Conservation (phyloP, 2,888 invertebrate genomes). For the Aporophyla lueneburgensis region DNA sequence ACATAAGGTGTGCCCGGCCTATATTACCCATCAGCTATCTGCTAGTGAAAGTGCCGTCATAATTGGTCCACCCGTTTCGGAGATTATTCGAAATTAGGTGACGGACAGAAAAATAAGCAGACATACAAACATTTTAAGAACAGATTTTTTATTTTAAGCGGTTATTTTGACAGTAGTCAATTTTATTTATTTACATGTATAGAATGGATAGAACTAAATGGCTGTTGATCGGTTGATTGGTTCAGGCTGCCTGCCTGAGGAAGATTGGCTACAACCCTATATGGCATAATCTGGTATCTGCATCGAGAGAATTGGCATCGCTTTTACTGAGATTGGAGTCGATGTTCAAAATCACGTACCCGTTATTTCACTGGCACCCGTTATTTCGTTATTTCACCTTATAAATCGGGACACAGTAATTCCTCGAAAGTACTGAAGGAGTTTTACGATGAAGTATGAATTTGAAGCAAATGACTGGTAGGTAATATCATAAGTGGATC, state of each 20-base stretch:
- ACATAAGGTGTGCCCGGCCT: too few species aligned
- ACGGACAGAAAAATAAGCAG: too few species aligned
- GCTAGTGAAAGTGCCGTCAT: too few species aligned
- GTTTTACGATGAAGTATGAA: background rate
- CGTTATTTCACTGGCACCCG: background rate
- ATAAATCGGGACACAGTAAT: background rate
- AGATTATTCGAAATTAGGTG: too few species aligned
- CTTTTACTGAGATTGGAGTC: slow-evolving; percentile 8
- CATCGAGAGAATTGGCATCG: background rate
- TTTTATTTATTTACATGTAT: too few species aligned
- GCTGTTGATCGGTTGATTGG: background rate
- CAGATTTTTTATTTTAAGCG: too few species aligned
- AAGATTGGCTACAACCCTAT: background rate
- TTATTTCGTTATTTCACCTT: too few species aligned
- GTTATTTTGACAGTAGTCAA: too few species aligned
- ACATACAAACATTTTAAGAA: too few species aligned
- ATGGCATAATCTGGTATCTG: background rate
- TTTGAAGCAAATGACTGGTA: background rate
- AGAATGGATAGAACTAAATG: background rate
- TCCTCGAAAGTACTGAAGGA: background rate
- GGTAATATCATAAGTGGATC: slow-evolving; percentile 22
- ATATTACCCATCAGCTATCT: too few species aligned
- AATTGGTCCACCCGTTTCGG: too few species aligned
- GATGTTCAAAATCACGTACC: background rate
- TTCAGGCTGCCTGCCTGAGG: too few species aligned